A percentile compares a stretch with the other conserved stretches of the same genome.
Conservation (phyloP, 2,888 invertebrate genomes). For the Phorcus lineatus region DNA sequence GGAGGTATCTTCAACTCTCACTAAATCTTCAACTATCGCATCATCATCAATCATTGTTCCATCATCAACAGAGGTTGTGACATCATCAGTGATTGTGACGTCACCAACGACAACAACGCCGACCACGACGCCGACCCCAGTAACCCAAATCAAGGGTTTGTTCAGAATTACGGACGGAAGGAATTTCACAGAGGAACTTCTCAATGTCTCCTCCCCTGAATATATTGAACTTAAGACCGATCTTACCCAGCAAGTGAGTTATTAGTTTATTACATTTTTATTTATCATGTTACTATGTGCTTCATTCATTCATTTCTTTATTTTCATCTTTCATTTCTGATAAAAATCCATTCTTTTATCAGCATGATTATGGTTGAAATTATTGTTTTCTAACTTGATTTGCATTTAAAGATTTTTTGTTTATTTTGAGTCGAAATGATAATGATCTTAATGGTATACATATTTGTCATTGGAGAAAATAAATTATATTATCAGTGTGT, state of each 20-base stretch:
- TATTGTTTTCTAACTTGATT: no score
- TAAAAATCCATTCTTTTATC: no score
- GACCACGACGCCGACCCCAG: neutral
- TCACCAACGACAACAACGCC: neutral
- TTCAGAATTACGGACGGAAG: slow-evolving; percentile 23
- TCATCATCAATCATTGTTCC: neutral
- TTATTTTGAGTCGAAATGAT: no score
- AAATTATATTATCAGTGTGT: no score
- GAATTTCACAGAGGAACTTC: slow-evolving; percentile 12
- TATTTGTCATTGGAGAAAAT: no score
- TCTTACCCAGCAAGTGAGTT: neutral
- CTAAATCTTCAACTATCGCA: neutral
- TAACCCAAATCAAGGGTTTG: neutral
- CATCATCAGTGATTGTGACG: slow-evolving; percentile 8
- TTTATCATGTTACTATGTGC: no score
- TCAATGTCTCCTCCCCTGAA: neutral
- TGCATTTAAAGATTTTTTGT: no score
- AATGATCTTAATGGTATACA: no score
- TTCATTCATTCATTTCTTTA: no score
- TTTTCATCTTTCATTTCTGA: no score
- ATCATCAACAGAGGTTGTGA: slow-evolving; percentile 14
- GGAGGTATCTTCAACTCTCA: neutral
- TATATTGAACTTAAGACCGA: slow-evolving; percentile 4
- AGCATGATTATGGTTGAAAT: no score
- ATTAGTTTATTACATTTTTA: no score